These are phyloP conservation scores for Harpalus rubripes DNA, from an alignment of 2,888 invertebrate genomes.

Conservation along the genomic window DNA sequence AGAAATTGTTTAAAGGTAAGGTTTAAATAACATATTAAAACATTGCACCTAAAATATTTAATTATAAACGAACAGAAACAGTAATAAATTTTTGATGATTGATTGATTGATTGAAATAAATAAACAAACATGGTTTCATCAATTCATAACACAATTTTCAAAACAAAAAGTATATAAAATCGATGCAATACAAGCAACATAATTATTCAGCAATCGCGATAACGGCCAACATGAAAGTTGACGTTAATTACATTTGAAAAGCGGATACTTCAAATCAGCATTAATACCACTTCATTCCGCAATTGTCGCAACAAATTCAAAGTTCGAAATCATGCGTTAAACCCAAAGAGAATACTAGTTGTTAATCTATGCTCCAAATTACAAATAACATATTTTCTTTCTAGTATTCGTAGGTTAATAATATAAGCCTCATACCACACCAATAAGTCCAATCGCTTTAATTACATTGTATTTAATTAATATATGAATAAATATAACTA, in stretches of 20 bases:
- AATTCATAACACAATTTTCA: conserved; percentile 8
- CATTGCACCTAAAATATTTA: neutral
- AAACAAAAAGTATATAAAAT: neutral
- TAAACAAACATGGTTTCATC: neutral
- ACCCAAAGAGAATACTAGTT: too few relatives aligned
- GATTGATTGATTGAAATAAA: neutral
- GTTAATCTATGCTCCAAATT: too few relatives aligned
- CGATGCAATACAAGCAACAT: conserved; percentile 10
- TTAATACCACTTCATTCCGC: conserved; percentile 18
- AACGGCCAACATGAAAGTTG: conserved; percentile 4
- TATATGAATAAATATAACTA: too few relatives aligned
- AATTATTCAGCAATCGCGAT: conserved; percentile 21
- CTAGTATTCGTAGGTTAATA: too few relatives aligned
- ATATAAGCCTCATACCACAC: too few relatives aligned
- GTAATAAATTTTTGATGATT: neutral
- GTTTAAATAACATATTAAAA: too few relatives aligned
- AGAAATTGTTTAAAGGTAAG: too few relatives aligned
- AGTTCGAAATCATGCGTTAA: neutral
- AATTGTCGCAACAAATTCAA: conserved; percentile 23
- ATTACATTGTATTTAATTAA: too few relatives aligned
- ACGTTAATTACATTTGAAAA: conserved; percentile 30
- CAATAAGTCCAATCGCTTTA: too few relatives aligned
- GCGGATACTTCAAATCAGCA: conserved; percentile 24
- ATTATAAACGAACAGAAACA: neutral
- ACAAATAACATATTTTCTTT: too few relatives aligned